A percentile compares a stretch with the other conserved stretches of the same genome.
Evolutionary conservation across 2,888 invertebrate genomes (phyloP).

Genomic region (Diarsia rubi): DNA sequence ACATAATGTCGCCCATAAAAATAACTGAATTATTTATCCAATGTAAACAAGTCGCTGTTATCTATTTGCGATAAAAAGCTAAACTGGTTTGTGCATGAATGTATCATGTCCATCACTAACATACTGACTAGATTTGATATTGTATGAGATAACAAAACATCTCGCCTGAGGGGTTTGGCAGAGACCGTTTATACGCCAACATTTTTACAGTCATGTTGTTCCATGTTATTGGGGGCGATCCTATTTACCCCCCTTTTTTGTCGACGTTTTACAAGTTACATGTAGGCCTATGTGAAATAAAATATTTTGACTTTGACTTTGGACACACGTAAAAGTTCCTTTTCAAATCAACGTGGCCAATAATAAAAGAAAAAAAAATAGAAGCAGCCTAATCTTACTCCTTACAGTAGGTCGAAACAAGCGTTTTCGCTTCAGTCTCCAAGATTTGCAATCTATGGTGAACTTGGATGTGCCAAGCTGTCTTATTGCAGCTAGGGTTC

Average conservation of each 20-base stretch:
- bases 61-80: constrained; percentile 25
- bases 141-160: constrained; percentile 12
- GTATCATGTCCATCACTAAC: constrained; percentile 9
- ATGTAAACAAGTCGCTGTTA: constrained; percentile 9
- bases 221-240: not conserved
- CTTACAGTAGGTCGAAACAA: constrained; percentile 12
- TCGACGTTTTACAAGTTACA: too few species aligned
- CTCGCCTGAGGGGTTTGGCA: not conserved
- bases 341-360: constrained; percentile 52
- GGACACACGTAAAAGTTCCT: not conserved
- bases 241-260: too few species aligned
- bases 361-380: constrained; percentile 34
- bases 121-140: constrained; percentile 19
- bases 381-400: constrained; percentile 20
- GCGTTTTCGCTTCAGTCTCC: constrained; percentile 26
- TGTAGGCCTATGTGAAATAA: too few species aligned
- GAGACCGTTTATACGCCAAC: not conserved
- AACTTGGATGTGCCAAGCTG: constrained; percentile 6
- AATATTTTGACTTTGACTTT: too few species aligned
- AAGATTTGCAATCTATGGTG: not conserved
- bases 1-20: constrained; percentile 2
- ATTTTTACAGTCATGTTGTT: not conserved
- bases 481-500: constrained; percentile 24
- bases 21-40: not conserved
- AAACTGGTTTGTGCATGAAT: constrained; percentile 19